A percentile compares a stretch with the other conserved stretches of the same genome.
Evolutionary conservation across 2,797 vertebrate genomes (phyloP).

Genomic region (Chromobotia macracanthus): DNA sequence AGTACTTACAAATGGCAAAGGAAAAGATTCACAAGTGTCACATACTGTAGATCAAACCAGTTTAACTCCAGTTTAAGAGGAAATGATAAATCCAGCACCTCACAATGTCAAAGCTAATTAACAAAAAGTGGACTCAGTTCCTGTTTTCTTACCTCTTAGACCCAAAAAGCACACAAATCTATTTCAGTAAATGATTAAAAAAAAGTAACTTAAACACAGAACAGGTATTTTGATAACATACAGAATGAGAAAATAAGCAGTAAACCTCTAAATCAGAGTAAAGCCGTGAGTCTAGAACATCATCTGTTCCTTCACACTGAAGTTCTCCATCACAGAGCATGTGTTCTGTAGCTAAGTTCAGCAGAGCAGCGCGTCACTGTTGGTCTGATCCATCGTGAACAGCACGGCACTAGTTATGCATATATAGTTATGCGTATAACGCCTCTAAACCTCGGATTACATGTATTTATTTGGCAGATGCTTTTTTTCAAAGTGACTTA

Average conservation of each 20-base stretch:
- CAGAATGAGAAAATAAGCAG: conserved; percentile 42
- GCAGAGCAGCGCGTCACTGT: too few species aligned
- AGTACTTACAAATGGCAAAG: too few species aligned
- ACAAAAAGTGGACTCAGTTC: too few species aligned
- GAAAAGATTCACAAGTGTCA: too few species aligned
- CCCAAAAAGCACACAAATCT: conserved; percentile 23
- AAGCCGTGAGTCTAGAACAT: conserved; percentile 45
- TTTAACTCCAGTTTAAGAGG: conserved; percentile 22
- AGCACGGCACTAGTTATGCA: too few species aligned
- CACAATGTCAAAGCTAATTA: conserved; percentile 19
- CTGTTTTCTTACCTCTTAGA: not conserved
- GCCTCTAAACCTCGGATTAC: too few species aligned
- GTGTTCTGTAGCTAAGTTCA: too few species aligned
- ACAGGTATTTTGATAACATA: conserved; percentile 29
- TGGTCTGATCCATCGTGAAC: too few species aligned
- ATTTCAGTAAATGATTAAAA: not conserved
- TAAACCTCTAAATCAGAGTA: conserved; percentile 49
- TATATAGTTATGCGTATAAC: too few species aligned
- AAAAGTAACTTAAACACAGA: conserved; percentile 18
- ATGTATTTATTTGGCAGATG: too few species aligned
- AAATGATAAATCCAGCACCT: conserved; percentile 26
- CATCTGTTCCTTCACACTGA: conserved; percentile 8
- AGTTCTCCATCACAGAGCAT: too few species aligned
- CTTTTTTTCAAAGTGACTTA: too few species aligned
- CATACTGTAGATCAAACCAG: not conserved